phyloP scores from a whole-genome alignment of 1,140 invertebrate species.

The Drosophila pseudoobscura region DNA sequence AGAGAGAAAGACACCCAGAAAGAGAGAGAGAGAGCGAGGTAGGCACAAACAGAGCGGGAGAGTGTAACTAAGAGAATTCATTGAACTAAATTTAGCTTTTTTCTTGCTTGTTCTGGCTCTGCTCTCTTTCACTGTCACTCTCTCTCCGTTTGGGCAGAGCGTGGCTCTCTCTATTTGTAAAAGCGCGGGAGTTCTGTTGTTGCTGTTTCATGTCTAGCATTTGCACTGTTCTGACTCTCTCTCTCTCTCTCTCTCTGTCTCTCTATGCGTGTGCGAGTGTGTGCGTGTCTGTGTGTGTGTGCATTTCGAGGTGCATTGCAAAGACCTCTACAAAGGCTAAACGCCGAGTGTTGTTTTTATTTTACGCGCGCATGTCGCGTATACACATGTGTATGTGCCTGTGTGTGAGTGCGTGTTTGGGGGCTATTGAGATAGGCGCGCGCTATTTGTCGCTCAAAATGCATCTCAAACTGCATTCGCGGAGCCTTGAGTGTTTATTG shows the following conservation, averaged over 20 bases:
- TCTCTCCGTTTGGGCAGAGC: background rate
- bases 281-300: slow-evolving; percentile 52
- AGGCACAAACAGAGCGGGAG: slow-evolving; percentile 17
- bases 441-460: slow-evolving; percentile 48
- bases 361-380: slow-evolving; percentile 24
- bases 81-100: slow-evolving; percentile 74
- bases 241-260: slow-evolving; percentile 32
- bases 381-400: slow-evolving; percentile 16
- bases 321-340: slow-evolving; percentile 81
- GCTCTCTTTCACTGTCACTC: slow-evolving; percentile 33
- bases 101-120: slow-evolving; percentile 19
- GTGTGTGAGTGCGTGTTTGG: slow-evolving; percentile 68
- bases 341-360: slow-evolving; percentile 42
- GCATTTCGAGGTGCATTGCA: slow-evolving; percentile 78
- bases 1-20: slow-evolving; percentile 74
- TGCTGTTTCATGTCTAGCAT: slow-evolving; percentile 43
- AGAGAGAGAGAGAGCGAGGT: slow-evolving; percentile 7
- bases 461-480: slow-evolving; percentile 52
- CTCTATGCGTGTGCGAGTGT: slow-evolving; percentile 61
- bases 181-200: slow-evolving; percentile 80
- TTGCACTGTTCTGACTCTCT: slow-evolving; percentile 40
- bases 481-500: slow-evolving; percentile 65
- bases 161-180: slow-evolving; percentile 20
- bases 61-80: slow-evolving; percentile 57
- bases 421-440: slow-evolving; percentile 79